phyloP scores from a whole-genome alignment of 2,113 vertebrate species.

The Ceratotherium simum region DNA sequence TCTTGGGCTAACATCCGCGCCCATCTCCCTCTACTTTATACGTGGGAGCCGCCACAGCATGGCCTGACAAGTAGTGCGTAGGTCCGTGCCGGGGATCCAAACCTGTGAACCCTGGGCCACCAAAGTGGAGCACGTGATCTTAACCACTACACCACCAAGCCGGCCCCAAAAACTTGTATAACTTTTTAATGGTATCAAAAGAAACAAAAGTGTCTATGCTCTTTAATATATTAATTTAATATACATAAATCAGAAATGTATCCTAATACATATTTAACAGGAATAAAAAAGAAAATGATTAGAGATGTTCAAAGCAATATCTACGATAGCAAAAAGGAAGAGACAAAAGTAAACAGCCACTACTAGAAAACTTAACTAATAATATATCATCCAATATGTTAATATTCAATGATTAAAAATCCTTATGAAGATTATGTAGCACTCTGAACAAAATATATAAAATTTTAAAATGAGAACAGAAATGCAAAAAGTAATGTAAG shows the following conservation, averaged over 20 bases:
- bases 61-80: too few species aligned
- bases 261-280: not conserved
- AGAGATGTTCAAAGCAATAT: not conserved
- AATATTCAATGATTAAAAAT: not conserved
- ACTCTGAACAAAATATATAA: not conserved
- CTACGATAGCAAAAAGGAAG: not conserved
- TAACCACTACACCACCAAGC: too few species aligned
- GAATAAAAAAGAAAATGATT: slow-evolving; percentile 28
- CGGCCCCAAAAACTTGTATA: not conserved
- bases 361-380: not conserved
- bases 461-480: slow-evolving; percentile 4
- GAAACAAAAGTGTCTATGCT: not conserved
- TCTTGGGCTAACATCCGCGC: too few species aligned
- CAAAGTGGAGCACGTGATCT: too few species aligned
- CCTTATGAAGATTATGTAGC: not conserved
- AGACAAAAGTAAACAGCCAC: not conserved
- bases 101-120: too few species aligned
- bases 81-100: too few species aligned
- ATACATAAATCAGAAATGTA: not conserved
- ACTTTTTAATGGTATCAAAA: not conserved
- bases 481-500: not conserved
- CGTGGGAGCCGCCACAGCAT: too few species aligned
- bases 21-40: too few species aligned
- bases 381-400: not conserved
- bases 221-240: not conserved